These are phyloP conservation scores for Pterocles burchelli DNA, from an alignment of 2,113 vertebrate genomes.

Conservation along the genomic window DNA sequence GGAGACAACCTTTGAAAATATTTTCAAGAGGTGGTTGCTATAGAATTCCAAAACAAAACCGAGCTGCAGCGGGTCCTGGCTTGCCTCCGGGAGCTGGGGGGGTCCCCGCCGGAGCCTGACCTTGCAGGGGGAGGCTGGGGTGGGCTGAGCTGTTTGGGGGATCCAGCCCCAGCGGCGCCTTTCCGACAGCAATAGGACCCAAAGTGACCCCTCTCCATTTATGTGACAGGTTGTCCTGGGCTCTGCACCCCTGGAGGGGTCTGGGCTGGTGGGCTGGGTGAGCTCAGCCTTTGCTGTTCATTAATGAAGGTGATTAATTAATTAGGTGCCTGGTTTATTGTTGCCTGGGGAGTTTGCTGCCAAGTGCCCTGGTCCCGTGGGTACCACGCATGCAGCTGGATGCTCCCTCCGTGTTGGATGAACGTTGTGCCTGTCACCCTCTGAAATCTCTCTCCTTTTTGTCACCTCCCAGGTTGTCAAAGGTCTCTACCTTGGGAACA, in stretches of 20 bases:
- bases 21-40: not conserved
- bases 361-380: not conserved
- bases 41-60: not conserved
- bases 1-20: not conserved
- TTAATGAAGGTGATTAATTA: not conserved
- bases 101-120: accelerated
- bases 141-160: not conserved
- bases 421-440: accelerated
- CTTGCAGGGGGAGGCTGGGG: not conserved
- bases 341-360: not conserved
- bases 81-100: not conserved
- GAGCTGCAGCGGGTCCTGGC: not conserved
- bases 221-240: not conserved
- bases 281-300: not conserved
- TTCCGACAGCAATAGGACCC: accelerated
- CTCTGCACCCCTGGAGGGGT: not conserved
- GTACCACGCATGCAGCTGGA: accelerated
- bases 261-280: not conserved
- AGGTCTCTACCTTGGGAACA: constrained; percentile 89
- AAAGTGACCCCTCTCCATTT: not conserved
- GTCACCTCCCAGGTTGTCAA: constrained; percentile 77
- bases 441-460: not conserved
- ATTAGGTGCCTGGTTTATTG: not conserved
- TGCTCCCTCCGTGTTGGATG: accelerated
- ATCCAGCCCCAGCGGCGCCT: not conserved